These are phyloP conservation scores for Ridgeia piscesae DNA, from an alignment of 1,140 invertebrate genomes.

Conservation along the genomic window DNA sequence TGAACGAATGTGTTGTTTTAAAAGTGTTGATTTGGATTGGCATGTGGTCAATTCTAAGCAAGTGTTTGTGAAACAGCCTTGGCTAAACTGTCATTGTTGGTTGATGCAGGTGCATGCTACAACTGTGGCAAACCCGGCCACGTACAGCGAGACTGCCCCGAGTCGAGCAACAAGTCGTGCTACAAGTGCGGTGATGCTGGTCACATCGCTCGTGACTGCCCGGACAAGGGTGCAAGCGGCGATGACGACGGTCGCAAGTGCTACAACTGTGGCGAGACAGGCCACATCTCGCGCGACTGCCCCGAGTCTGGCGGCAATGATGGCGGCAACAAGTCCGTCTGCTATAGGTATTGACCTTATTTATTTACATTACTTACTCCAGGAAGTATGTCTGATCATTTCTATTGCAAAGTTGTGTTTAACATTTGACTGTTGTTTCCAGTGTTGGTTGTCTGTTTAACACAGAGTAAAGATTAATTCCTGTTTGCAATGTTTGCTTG, in stretches of 20 bases:
- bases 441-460: too few species aligned
- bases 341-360: not conserved
- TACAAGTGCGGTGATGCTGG: slow-evolving; percentile 86
- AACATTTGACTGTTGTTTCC: too few species aligned
- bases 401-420: not conserved
- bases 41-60: not conserved
- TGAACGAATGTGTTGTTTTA: not conserved
- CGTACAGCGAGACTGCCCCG: slow-evolving; percentile 30
- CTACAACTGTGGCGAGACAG: slow-evolving; percentile 64
- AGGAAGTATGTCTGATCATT: not conserved
- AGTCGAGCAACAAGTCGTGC: slow-evolving; percentile 58
- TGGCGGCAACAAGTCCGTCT: slow-evolving; percentile 16
- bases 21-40: not conserved
- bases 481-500: too few species aligned
- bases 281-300: slow-evolving; percentile 59
- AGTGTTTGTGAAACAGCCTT: not conserved
- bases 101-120: slow-evolving; percentile 27
- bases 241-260: slow-evolving; percentile 61
- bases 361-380: not conserved
- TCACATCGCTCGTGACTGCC: slow-evolving; percentile 87
- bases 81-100: not conserved
- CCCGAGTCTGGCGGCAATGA: slow-evolving; percentile 40
- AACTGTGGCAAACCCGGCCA: slow-evolving; percentile 31
- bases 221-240: slow-evolving; percentile 59
- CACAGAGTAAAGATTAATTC: too few species aligned